Evolutionary conservation across 1,140 invertebrate genomes (phyloP), one percentile per base, ranked within the genome.

Genomic region (Lasioglossum albipes): DNA sequence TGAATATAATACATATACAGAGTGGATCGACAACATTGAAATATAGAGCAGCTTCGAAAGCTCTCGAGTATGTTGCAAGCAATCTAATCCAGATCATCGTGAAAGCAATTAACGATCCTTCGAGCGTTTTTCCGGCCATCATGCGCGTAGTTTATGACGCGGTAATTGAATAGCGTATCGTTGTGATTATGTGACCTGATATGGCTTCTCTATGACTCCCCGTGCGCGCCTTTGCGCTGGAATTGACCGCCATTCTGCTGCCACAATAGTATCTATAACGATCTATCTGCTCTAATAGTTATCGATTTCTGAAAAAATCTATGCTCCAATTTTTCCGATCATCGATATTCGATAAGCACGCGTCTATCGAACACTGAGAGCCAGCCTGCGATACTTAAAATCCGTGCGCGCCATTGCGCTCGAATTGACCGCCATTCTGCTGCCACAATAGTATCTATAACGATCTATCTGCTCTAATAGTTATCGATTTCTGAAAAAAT

Each of bases 51-150:
- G 22, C 41, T 65, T 54, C 36, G 54, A 13, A 62, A 41, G 27
- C 61, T 13, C 42, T 45, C 61, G 5, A 57, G 59, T 27, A 64
- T 31, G 36, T 10, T 36, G 7, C 20, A 18, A 57, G 71, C 76
- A 16, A 64, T 73, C 69, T 79, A 79, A 52, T 54, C 20, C 6
- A 41, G 59, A 65, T 64, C 68, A 22, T 72, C 31, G 31, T 31
- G 45, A 79, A 65, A 79, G 45, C 76, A 73, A 79, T 79, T 79
- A 79, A 79, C 76, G 76, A 79, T 79, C 76, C 76, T 57, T 65
- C 45, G 49, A 57, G 20, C 76, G 76, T 79, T 79, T 79, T 79
- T 72, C 76, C 76, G 76, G 69, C 31, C 69, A 49, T 72, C 76
- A 57, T 79, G 45, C 76, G 69, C 45, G 61, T 72, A 73, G 45